phyloP scores from a whole-genome alignment of 2,113 vertebrate species.

The Saimiri boliviensis region DNA sequence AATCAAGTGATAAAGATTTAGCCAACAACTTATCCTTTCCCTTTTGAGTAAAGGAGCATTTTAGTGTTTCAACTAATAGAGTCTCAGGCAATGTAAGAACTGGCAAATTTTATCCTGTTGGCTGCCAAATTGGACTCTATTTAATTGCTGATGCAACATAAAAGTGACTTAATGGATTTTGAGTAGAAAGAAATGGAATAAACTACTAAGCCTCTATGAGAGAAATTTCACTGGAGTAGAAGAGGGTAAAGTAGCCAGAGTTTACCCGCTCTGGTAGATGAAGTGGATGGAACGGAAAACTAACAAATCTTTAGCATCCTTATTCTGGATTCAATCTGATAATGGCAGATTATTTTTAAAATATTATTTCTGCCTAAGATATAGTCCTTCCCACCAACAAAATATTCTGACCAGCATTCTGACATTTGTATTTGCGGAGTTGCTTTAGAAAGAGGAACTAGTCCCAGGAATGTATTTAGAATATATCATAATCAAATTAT shows the following conservation, averaged over 20 bases:
- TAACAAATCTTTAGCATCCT: constrained; percentile 16
- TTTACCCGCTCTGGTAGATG: not conserved
- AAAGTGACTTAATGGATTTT: constrained; percentile 69
- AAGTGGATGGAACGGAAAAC: constrained; percentile 48
- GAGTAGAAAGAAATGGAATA: constrained; percentile 63
- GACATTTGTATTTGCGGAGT: not conserved
- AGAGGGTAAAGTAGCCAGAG: constrained; percentile 4
- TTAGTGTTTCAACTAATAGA: constrained; percentile 37
- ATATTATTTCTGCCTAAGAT: constrained; percentile 42
- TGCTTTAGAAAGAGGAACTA: constrained; percentile 18
- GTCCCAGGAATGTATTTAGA: not conserved
- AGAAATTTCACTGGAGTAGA: constrained; percentile 37
- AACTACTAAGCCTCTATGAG: constrained; percentile 30
- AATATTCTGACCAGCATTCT: not conserved
- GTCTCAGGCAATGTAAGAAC: constrained; percentile 36
- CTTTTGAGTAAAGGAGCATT: constrained; percentile 45
- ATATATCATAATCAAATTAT: not conserved
- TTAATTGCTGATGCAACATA: constrained; percentile 67
- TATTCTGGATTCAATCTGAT: constrained; percentile 50
- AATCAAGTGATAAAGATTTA: constrained; percentile 37
- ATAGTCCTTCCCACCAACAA: not conserved
- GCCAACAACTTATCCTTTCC: constrained; percentile 31
- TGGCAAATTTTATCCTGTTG: constrained; percentile 60
- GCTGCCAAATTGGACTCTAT: constrained; percentile 61
- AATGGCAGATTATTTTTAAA: constrained; percentile 52